phyloP scores from a whole-genome alignment of 2,888 invertebrate species.

The Tinea pellionella region DNA sequence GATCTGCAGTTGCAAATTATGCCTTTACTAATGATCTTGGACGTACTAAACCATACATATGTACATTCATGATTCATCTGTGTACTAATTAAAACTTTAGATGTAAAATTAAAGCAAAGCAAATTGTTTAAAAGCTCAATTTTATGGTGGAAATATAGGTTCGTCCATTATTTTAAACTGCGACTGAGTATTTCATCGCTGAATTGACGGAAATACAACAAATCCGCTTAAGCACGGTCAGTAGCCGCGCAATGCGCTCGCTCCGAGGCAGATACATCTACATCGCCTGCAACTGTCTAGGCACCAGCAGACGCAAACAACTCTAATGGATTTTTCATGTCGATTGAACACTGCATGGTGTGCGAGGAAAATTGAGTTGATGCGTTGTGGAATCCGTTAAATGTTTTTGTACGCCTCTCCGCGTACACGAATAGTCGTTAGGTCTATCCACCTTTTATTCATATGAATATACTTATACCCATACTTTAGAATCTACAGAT shows the following conservation, averaged over 20 bases:
- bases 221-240: constrained; percentile 66
- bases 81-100: too few relatives aligned
- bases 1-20: constrained; percentile 49
- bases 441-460: not conserved
- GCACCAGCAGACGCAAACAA: constrained; percentile 22
- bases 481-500: too few relatives aligned
- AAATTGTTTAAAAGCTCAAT: not conserved
- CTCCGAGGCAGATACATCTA: constrained; percentile 36
- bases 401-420: not conserved
- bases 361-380: constrained; percentile 4
- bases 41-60: constrained; percentile 33
- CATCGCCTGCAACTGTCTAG: not conserved
- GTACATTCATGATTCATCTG: constrained; percentile 23
- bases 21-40: constrained; percentile 44
- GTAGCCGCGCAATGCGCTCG: constrained; percentile 41
- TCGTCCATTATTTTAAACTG: not conserved
- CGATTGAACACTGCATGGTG: constrained; percentile 45
- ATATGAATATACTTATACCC: too few relatives aligned
- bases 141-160: not conserved
- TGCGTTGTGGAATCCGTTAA: not conserved
- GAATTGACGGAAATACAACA: constrained; percentile 32
- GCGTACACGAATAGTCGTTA: not conserved
- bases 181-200: not conserved
- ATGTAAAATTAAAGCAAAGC: too few relatives aligned
- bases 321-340: constrained; percentile 68